Percentiles rank a stretch among this genome's conserved stretches.
phyloP scores from a whole-genome alignment of 2,113 vertebrate species.

The Loxodonta africana region DNA sequence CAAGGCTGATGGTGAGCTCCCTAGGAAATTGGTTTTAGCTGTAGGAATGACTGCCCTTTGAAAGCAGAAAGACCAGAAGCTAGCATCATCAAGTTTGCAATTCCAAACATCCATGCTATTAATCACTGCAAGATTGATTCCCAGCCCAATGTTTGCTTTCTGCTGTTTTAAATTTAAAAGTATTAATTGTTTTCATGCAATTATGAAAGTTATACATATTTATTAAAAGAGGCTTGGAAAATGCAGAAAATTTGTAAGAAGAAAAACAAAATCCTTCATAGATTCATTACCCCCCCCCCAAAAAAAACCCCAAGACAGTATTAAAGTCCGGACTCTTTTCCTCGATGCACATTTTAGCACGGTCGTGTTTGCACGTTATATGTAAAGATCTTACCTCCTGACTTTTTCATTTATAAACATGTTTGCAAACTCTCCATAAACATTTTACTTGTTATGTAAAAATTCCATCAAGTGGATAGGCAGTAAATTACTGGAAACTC shows the following conservation, averaged over 20 bases:
- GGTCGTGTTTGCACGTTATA: background rate
- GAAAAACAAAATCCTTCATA: background rate
- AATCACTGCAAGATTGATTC: constrained; percentile 51
- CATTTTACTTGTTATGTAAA: background rate
- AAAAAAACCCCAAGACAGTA: background rate
- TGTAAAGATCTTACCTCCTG: background rate
- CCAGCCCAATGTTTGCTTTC: background rate
- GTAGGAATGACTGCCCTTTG: constrained; percentile 57
- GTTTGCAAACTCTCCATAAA: background rate
- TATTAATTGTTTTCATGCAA: constrained; percentile 21
- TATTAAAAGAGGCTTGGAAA: background rate
- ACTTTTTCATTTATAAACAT: background rate
- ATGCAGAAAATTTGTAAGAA: background rate
- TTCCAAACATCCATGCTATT: background rate
- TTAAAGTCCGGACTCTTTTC: background rate
- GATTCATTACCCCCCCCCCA: background rate
- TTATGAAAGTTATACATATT: constrained; percentile 36
- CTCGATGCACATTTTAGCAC: background rate
- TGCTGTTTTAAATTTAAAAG: background rate
- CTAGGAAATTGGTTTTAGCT: constrained; percentile 77
- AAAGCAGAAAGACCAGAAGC: constrained; percentile 26
- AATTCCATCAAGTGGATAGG: background rate
- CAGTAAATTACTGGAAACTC: too few species aligned
- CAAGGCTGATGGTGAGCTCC: constrained; percentile 60
- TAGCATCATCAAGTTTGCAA: constrained; percentile 45